Evolutionary conservation across 1,140 invertebrate species (phyloP).

Genomic region (Caenorhabditis latens): DNA sequence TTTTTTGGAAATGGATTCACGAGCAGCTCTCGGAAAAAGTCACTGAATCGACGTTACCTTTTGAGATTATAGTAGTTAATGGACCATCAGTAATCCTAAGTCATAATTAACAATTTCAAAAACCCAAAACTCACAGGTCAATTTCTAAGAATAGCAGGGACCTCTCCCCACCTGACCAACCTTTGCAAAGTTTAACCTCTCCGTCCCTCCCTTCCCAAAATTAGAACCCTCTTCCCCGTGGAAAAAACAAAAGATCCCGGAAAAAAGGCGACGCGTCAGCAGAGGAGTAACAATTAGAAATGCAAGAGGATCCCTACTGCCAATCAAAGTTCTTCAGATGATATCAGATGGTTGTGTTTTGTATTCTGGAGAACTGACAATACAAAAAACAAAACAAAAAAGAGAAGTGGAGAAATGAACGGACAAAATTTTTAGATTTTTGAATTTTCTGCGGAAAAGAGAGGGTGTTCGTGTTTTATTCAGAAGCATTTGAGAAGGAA

Average conservation of each 20-base stretch:
- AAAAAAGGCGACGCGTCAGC: neutral
- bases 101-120: too few relatives aligned
- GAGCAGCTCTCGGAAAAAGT: too few relatives aligned
- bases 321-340: neutral
- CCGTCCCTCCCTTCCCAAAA: too few relatives aligned
- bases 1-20: too few relatives aligned
- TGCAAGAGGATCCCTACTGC: neutral
- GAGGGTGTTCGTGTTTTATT: constrained; percentile 7
- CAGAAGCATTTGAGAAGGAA: neutral
- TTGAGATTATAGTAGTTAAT: too few relatives aligned
- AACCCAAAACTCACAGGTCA: too few relatives aligned
- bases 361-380: neutral
- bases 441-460: neutral
- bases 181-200: too few relatives aligned
- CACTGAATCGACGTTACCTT: too few relatives aligned
- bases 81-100: too few relatives aligned
- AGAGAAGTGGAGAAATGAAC: neutral
- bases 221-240: too few relatives aligned
- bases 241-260: neutral
- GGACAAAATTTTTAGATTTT: neutral
- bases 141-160: too few relatives aligned
- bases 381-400: neutral
- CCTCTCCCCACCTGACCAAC: too few relatives aligned
- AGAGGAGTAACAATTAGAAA: neutral
- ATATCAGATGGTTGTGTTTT: neutral